A percentile compares a stretch with the other conserved stretches of the same genome.
Evolutionary conservation across 2,888 invertebrate species (phyloP).

Genomic region (Caenorhabditis sp.): DNA sequence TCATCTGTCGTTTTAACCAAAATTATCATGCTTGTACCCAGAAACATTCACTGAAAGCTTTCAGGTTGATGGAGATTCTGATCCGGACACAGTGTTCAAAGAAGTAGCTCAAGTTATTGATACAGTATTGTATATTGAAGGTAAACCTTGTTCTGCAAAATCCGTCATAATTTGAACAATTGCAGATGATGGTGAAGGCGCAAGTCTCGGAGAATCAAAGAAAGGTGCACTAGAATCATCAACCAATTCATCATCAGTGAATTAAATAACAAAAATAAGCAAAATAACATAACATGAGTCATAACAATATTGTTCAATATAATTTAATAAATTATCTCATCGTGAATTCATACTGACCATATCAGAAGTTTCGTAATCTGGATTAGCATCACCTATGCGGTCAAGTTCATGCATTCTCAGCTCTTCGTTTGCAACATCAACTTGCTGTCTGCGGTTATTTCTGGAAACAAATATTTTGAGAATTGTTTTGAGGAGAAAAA

Average conservation of each 20-base stretch:
- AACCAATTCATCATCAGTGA: slow-evolving; percentile 16
- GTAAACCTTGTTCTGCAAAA: slow-evolving; percentile 26
- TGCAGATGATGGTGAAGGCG: slow-evolving; percentile 39
- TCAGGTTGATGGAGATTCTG: slow-evolving; percentile 68
- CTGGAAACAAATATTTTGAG: background rate
- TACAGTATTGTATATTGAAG: slow-evolving; percentile 64
- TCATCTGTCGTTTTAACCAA: background rate
- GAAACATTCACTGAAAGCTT: slow-evolving; percentile 4
- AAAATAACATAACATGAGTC: background rate
- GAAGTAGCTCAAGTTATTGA: slow-evolving; percentile 65
- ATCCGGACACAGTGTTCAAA: slow-evolving; percentile 64
- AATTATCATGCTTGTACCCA: background rate
- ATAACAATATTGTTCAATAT: background rate
- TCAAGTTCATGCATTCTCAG: background rate
- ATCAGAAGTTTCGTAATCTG: background rate
- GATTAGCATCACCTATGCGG: slow-evolving; percentile 3
- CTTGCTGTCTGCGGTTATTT: background rate
- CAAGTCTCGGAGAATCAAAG: slow-evolving; percentile 35
- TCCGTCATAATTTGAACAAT: background rate
- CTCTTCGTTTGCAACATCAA: background rate
- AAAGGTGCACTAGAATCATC: slow-evolving; percentile 33
- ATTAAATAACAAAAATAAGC: background rate
- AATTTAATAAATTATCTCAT: background rate
- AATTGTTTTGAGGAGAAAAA: background rate
- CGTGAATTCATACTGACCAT: background rate